phyloP scores from a whole-genome alignment of 2,888 invertebrate genomes.

The Cheilosia vulpina region DNA sequence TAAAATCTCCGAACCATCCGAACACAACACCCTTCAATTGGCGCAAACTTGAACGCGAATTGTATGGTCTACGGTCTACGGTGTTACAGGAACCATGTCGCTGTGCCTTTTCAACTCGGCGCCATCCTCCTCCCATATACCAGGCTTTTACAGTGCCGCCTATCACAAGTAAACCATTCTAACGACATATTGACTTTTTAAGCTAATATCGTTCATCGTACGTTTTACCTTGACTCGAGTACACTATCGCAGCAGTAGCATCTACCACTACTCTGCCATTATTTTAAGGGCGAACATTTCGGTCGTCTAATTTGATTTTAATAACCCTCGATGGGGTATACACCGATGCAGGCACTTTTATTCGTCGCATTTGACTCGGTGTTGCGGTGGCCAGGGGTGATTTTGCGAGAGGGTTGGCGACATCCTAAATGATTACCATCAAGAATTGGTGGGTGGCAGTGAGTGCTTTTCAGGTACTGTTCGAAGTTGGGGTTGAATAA shows the following conservation, averaged over 20 bases:
- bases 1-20: slow-evolving; percentile 65
- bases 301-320: slow-evolving; percentile 73
- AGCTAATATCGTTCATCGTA: slow-evolving; percentile 71
- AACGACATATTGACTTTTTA: slow-evolving; percentile 74
- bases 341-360: slow-evolving; percentile 64
- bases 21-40: slow-evolving; percentile 54
- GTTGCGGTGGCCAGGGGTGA: slow-evolving; percentile 27
- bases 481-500: slow-evolving; percentile 8
- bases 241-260: slow-evolving; percentile 25
- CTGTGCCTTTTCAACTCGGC: slow-evolving; percentile 16
- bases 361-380: slow-evolving; percentile 36
- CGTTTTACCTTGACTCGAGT: slow-evolving; percentile 56
- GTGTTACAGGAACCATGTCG: background rate
- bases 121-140: background rate
- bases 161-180: slow-evolving; percentile 68
- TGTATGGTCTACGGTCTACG: background rate
- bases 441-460: slow-evolving; percentile 7
- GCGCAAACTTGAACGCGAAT: slow-evolving; percentile 25
- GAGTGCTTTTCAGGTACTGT: slow-evolving; percentile 52
- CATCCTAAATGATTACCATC: slow-evolving; percentile 55
- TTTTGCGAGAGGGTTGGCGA: slow-evolving; percentile 33
- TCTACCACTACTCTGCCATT: slow-evolving; percentile 20
- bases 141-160: slow-evolving; percentile 6
- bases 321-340: slow-evolving; percentile 64
- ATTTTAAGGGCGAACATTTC: slow-evolving; percentile 58